These are phyloP conservation scores for Entomobrya multifasciata DNA, from an alignment of 2,888 invertebrate species.

Conservation along the genomic window DNA sequence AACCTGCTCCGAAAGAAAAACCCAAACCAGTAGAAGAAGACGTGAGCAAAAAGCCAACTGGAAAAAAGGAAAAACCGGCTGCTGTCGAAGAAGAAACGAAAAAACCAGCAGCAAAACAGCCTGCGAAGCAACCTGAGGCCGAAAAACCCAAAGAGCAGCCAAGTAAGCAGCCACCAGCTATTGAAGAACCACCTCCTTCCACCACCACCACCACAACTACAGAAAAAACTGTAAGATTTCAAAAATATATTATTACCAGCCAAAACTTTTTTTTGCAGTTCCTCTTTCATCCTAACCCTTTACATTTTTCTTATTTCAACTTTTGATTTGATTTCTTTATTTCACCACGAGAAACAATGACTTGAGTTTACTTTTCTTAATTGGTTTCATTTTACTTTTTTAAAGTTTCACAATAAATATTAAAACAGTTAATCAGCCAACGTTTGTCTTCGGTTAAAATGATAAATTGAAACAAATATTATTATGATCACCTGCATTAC, in stretches of 20 bases:
- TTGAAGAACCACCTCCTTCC: constrained; percentile 19
- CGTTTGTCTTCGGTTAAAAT: too few species aligned
- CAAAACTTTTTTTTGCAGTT: background rate
- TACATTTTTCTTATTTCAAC: background rate
- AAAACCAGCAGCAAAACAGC: constrained; percentile 14
- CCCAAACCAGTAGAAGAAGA: constrained; percentile 20
- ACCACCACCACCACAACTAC: constrained; percentile 44
- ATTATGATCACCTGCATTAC: too few species aligned
- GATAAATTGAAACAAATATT: too few species aligned
- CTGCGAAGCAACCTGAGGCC: constrained; percentile 26
- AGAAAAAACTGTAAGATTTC: constrained; percentile 59
- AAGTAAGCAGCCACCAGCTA: constrained; percentile 4
- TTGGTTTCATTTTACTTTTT: background rate
- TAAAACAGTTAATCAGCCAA: too few species aligned
- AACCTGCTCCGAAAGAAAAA: constrained; percentile 7
- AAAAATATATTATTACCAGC: background rate
- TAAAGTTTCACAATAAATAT: too few species aligned
- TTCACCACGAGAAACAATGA: too few species aligned
- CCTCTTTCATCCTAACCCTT: background rate
- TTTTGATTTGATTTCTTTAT: too few species aligned
- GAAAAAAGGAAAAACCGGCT: background rate
- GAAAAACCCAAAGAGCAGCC: background rate
- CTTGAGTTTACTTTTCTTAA: constrained; percentile 4
- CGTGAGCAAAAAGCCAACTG: background rate
- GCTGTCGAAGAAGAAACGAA: background rate